Conservation (phyloP, 2,113 vertebrate species). For the Aspidoscelis tigris region DNA sequence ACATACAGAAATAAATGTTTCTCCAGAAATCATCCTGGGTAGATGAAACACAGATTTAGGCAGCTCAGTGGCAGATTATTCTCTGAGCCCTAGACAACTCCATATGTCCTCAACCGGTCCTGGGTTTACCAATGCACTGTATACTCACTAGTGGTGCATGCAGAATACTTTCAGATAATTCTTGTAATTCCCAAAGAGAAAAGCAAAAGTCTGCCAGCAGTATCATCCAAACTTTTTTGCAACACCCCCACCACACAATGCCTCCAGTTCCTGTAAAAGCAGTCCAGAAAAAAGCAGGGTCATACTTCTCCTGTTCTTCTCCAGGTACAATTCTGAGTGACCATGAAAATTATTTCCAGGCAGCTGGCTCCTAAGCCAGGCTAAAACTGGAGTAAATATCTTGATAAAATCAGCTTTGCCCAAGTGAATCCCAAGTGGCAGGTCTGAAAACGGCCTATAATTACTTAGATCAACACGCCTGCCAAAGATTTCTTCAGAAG, state of each 20-base stretch:
- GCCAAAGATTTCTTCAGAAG: neutral
- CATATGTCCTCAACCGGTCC: neutral
- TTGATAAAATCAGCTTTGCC: too few relatives aligned
- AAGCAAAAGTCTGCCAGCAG: neutral
- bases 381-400: neutral
- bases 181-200: neutral
- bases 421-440: neutral
- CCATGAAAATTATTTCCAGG: neutral
- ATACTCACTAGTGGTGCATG: neutral
- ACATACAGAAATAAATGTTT: neutral
- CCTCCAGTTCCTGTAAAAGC: neutral
- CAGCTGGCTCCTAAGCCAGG: neutral
- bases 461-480: neutral
- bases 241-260: neutral
- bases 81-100: neutral
- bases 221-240: neutral
- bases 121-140: neutral
- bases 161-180: neutral
- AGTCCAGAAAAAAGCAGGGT: neutral
- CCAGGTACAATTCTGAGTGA: neutral
- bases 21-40: neutral
- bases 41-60: neutral
- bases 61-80: neutral
- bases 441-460: conserved; percentile 2
- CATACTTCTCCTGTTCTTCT: neutral